phyloP scores from a whole-genome alignment of 2,113 vertebrate genomes.

The Cisticola juncidis region DNA sequence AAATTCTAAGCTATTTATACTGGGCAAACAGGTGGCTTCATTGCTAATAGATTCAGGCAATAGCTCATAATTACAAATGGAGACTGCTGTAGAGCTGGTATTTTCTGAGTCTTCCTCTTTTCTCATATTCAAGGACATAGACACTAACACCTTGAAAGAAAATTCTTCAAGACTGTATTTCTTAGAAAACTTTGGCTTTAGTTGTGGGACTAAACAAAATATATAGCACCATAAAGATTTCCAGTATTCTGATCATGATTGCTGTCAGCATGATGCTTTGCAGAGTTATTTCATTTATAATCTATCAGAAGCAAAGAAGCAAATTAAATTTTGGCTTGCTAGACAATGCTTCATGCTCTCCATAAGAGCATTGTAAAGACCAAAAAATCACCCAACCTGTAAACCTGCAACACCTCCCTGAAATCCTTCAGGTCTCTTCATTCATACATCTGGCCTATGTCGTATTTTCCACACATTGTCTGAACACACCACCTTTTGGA shows the following conservation, averaged over 20 bases:
- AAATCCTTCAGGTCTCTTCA: neutral
- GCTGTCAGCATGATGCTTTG: neutral
- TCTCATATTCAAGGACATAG: constrained; percentile 6
- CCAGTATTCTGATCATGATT: neutral
- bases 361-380: neutral
- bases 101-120: neutral
- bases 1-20: constrained; percentile 54
- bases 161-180: neutral
- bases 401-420: neutral
- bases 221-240: neutral
- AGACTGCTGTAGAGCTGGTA: neutral
- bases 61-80: constrained; percentile 44
- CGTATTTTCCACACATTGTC: neutral
- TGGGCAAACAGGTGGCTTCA: constrained; percentile 37
- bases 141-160: neutral
- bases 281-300: neutral
- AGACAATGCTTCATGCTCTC: neutral
- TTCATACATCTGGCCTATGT: neutral
- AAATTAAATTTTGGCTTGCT: neutral
- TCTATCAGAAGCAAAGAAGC: neutral
- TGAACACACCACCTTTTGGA: neutral
- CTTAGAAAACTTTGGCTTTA: neutral
- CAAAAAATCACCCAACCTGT: neutral
- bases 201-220: neutral
- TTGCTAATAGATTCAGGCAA: constrained; percentile 21